Base-by-base conservation (phyloP, 2,888 invertebrate genomes). In the Elmis aenea region DNA sequence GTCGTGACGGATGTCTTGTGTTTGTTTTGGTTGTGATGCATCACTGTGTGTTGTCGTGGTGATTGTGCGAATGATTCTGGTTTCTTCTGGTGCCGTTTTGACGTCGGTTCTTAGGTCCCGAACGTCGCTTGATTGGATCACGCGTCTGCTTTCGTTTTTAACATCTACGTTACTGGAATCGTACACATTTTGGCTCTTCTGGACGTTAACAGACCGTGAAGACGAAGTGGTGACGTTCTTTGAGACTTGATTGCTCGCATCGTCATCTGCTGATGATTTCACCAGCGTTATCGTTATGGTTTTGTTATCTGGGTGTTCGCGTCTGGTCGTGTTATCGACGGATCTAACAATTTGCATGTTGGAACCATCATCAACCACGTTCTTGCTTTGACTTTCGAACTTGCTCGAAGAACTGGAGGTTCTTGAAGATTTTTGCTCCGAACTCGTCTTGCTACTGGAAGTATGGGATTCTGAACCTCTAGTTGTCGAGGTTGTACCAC, bases 391-490 rank as follows among this genome's bases (percentile, higher is more conserved):
- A 10, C 26, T 26, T 29, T 25, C 30, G 27, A 33, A 36, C 16
- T 39, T 41, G 26, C 42, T 38, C 12, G 45, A 41, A 28, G 28
- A 44, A 24, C 45, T n/a, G n/a, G n/a, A n/a, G n/a, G n/a, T n/a
- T n/a, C 45, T 37, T 15, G 46, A 50, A 10, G 29, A 41, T 33
- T 37, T 43, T 36, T 50, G 45, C 23, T 45, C 38, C 10, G 43
- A 29, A 25, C 30, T 33, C 31, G 38, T 38, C 22, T 33, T 39
- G 16, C 25, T 48, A 9, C 37, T 41, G 8, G 36, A 30, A 5
- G 26, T 18, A 13, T 49, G 34, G 2, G 41, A 48, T 27, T 27
- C 48, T 9, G 41, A 34, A 3, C 39, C 38, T 6, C 5, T 6
- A 8, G 44, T 18, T n/a, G 38, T 21, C 13, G 36, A 33, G 4